Evolutionary conservation across 2,888 invertebrate genomes (phyloP).

Genomic region (Troides oblongomaculatus): DNA sequence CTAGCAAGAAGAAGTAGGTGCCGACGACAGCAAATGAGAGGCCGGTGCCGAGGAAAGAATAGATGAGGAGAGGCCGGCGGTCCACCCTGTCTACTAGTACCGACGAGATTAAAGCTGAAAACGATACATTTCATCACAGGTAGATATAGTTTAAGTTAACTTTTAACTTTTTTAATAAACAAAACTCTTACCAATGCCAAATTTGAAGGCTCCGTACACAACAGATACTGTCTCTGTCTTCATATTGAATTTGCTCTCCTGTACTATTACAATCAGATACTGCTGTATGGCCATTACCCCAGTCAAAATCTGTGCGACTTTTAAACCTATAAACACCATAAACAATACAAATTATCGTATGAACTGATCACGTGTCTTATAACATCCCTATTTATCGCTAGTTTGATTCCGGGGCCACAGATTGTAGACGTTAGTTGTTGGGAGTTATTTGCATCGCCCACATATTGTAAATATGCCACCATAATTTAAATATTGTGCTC

Average conservation of each 20-base stretch:
- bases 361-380: no score
- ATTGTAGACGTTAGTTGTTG: no score
- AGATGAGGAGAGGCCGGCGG: slow-evolving; percentile 67
- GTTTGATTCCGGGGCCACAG: no score
- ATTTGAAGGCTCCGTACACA: slow-evolving; percentile 57
- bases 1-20: slow-evolving; percentile 60
- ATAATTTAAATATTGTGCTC: no score
- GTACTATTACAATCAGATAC: slow-evolving; percentile 60
- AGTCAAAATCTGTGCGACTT: slow-evolving; percentile 56
- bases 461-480: no score
- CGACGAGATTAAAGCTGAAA: slow-evolving; percentile 61
- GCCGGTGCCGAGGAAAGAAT: slow-evolving; percentile 57
- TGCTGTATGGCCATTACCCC: slow-evolving; percentile 57
- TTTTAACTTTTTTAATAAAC: no score
- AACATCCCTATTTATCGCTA: no score
- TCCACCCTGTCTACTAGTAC: slow-evolving; percentile 60
- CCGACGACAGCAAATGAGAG: slow-evolving; percentile 45
- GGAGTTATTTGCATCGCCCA: no score
- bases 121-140: slow-evolving; percentile 7
- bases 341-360: neutral
- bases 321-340: slow-evolving; percentile 50
- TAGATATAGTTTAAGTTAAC: neutral
- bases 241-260: slow-evolving; percentile 52
- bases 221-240: slow-evolving; percentile 51
- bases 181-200: slow-evolving; percentile 52